These are phyloP conservation scores for Cloeon dipterum DNA, from an alignment of 2,888 invertebrate species.

Conservation along the genomic window DNA sequence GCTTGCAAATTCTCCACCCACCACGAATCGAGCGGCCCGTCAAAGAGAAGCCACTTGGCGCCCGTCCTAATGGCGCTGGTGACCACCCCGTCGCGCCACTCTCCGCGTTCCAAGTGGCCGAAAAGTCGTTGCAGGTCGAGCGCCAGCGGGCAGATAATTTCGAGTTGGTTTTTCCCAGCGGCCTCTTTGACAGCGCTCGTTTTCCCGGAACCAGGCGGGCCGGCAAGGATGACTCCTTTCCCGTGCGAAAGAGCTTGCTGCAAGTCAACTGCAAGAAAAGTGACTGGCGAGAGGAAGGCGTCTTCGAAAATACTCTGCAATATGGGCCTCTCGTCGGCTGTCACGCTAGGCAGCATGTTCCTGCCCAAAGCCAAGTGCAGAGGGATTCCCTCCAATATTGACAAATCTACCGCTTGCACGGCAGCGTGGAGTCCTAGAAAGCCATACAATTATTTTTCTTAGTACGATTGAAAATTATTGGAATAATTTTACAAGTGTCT, in stretches of 20 bases:
- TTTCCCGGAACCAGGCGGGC: not conserved
- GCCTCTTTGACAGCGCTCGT: not conserved
- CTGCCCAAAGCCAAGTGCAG: too few species aligned
- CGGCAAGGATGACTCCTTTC: too few species aligned
- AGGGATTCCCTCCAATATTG: too few species aligned
- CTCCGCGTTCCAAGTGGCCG: slow-evolving; percentile 80
- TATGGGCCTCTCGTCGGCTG: not conserved
- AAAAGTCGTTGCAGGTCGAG: slow-evolving; percentile 83
- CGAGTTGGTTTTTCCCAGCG: not conserved
- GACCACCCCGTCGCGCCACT: slow-evolving; percentile 76
- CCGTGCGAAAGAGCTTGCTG: too few species aligned
- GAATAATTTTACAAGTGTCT: too few species aligned
- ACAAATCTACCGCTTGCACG: too few species aligned
- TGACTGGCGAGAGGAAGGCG: too few species aligned
- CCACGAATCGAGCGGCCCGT: slow-evolving; percentile 71
- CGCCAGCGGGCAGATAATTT: slow-evolving; percentile 80
- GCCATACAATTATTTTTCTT: too few species aligned
- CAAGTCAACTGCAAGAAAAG: too few species aligned
- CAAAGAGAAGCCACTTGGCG: slow-evolving; percentile 81
- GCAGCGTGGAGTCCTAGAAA: too few species aligned
- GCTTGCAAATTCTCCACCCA: slow-evolving; percentile 88
- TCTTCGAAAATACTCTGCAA: not conserved
- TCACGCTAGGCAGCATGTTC: not conserved
- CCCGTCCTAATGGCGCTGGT: slow-evolving; percentile 50
- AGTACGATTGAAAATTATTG: too few species aligned